Percentiles rank a stretch among this genome's conserved stretches.
These are phyloP conservation scores for Crotalus helleri DNA, from an alignment of 2,113 vertebrate genomes.

Conservation along the genomic window DNA sequence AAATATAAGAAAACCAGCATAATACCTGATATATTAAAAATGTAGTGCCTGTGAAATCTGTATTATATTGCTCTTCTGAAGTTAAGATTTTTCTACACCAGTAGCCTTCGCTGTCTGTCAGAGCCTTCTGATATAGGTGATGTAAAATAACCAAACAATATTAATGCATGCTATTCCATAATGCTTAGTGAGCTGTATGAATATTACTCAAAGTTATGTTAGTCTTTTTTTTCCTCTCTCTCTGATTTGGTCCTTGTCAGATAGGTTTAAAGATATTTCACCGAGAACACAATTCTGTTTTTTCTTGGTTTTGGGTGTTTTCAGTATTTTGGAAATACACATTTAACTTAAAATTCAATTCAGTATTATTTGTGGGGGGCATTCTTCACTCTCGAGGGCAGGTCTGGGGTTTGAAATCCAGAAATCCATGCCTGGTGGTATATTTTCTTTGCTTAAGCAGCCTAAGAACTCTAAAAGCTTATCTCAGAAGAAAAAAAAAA, in stretches of 20 bases:
- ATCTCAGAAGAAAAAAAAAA: constrained; percentile 52
- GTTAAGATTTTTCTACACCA: constrained; percentile 90
- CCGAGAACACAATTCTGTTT: constrained; percentile 76
- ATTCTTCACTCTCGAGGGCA: constrained; percentile 65
- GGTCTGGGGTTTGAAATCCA: constrained; percentile 74
- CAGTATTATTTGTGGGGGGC: constrained; percentile 79
- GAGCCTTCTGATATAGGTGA: constrained; percentile 93
- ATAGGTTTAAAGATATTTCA: constrained; percentile 83
- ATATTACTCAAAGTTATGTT: constrained; percentile 85
- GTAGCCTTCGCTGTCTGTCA: constrained; percentile 98
- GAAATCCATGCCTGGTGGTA: constrained; percentile 71
- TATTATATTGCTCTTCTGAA: constrained; percentile 96
- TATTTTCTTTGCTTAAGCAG: constrained; percentile 60
- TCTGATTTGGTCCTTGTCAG: constrained; percentile 78
- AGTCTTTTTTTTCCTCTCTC: constrained; percentile 68
- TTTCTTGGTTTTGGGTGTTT: constrained; percentile 77
- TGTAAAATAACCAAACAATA: constrained; percentile 93
- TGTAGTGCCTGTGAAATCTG: constrained; percentile 99
- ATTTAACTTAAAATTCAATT: constrained; percentile 81
- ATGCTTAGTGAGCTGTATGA: constrained; percentile 90
- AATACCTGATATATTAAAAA: constrained; percentile 93
- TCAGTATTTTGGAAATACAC: constrained; percentile 83
- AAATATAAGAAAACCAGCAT: constrained; percentile 97
- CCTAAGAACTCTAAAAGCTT: constrained; percentile 67
- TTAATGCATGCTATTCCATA: constrained; percentile 98